Conservation (phyloP, 2,888 invertebrate genomes). For the Sphaerophoria taeniata region DNA sequence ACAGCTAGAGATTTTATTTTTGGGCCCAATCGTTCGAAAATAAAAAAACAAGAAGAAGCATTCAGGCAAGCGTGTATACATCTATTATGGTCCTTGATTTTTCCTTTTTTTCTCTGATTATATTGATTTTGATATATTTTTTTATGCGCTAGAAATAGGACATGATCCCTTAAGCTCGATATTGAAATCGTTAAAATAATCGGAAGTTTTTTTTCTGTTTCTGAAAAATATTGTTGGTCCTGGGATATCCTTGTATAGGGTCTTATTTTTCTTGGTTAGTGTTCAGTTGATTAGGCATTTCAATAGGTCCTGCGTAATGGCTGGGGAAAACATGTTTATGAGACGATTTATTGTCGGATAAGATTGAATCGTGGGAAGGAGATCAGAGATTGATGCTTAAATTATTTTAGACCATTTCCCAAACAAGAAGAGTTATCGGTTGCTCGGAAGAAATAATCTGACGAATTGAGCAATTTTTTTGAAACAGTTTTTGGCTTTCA, state of each 20-base stretch:
- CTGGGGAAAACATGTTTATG: conserved; percentile 7
- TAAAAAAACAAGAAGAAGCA: neutral
- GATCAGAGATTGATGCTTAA: neutral
- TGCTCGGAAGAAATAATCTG: no score
- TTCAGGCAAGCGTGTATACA: neutral
- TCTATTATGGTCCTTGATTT: conserved; percentile 17
- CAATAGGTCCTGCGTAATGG: neutral
- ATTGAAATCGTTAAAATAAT: conserved; percentile 67
- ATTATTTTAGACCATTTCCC: neutral
- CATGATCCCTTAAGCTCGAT: conserved; percentile 70
- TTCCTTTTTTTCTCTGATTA: conserved; percentile 23
- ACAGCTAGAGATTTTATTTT: conserved; percentile 28
- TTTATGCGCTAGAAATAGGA: conserved; percentile 45
- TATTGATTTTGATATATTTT: conserved; percentile 57
- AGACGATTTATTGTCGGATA: conserved; percentile 2
- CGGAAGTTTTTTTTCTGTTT: conserved; percentile 33
- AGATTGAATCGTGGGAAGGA: neutral
- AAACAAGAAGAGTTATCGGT: neutral
- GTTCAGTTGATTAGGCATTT: conserved; percentile 49
- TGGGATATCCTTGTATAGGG: conserved; percentile 8
- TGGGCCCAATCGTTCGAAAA: conserved; percentile 61
- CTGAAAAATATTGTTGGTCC: neutral
- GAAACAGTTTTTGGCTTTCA: no score
- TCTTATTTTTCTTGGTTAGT: neutral
- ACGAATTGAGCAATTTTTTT: no score